Conservation (phyloP, 2,113 vertebrate genomes). For the Asarcornis scutulata region DNA sequence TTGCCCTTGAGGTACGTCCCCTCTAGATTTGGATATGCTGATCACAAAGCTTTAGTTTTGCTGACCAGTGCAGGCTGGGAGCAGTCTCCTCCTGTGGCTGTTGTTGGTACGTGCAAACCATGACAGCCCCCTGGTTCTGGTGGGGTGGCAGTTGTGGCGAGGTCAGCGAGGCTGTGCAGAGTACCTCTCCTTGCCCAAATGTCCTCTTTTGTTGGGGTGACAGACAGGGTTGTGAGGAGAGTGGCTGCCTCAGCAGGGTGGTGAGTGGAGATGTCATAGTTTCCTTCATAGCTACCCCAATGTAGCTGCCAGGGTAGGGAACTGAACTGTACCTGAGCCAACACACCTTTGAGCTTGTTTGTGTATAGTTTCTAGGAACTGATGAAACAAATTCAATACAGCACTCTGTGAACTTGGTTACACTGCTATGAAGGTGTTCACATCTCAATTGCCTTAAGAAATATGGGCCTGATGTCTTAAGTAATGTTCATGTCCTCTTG, state of each 20-base stretch:
- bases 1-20: not conserved
- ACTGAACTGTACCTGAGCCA: not conserved
- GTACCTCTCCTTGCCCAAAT: not conserved
- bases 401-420: not conserved
- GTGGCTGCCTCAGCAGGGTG: no score
- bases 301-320: not conserved
- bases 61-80: rapidly evolving
- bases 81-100: not conserved
- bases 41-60: not conserved
- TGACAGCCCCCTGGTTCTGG: not conserved
- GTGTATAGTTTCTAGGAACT: not conserved
- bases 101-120: not conserved
- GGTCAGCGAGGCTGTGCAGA: not conserved
- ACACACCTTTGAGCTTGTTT: not conserved
- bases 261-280: not conserved
- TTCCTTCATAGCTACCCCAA: not conserved
- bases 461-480: not conserved
- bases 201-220: not conserved
- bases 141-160: not conserved
- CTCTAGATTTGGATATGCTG: not conserved
- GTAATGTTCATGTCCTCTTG: not conserved
- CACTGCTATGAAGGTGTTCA: not conserved
- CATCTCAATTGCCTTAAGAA: not conserved
- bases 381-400: not conserved
- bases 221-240: not conserved